A percentile compares a stretch with the other conserved stretches of the same genome.
phyloP scores from a whole-genome alignment of 2,113 vertebrate species.

The Neolamprologus cancellatus region DNA sequence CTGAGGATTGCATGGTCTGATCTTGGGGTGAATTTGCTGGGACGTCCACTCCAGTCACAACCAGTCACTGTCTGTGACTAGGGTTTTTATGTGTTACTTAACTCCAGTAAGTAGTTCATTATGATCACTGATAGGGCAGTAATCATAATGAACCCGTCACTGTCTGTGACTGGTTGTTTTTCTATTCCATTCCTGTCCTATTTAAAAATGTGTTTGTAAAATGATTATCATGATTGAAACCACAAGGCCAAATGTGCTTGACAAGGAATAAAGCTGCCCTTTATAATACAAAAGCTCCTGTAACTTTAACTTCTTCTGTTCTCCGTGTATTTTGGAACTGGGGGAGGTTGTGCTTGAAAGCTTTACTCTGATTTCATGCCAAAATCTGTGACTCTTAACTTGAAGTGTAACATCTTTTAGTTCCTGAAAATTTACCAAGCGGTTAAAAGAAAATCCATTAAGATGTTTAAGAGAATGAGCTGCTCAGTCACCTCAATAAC shows the following conservation, averaged over 20 bases:
- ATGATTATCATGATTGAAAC: not conserved
- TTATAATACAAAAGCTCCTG: not conserved
- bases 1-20: not conserved
- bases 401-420: not conserved
- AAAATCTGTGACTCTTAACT: not conserved
- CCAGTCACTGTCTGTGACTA: too few relatives aligned
- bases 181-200: not conserved
- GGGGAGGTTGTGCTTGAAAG: not conserved
- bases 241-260: not conserved
- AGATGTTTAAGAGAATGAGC: fast-evolving
- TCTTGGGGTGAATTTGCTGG: not conserved
- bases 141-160: fast-evolving
- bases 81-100: too few relatives aligned
- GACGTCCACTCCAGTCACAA: not conserved
- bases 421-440: not conserved
- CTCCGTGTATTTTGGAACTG: not conserved
- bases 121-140: too few relatives aligned
- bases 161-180: not conserved
- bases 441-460: not conserved
- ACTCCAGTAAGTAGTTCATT: too few relatives aligned
- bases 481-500: not conserved
- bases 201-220: not conserved
- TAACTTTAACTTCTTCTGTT: not conserved
- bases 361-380: not conserved
- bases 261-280: not conserved